These are phyloP conservation scores for Heteromormyrus szaboi DNA, from an alignment of 2,797 vertebrate species.

Conservation along the genomic window DNA sequence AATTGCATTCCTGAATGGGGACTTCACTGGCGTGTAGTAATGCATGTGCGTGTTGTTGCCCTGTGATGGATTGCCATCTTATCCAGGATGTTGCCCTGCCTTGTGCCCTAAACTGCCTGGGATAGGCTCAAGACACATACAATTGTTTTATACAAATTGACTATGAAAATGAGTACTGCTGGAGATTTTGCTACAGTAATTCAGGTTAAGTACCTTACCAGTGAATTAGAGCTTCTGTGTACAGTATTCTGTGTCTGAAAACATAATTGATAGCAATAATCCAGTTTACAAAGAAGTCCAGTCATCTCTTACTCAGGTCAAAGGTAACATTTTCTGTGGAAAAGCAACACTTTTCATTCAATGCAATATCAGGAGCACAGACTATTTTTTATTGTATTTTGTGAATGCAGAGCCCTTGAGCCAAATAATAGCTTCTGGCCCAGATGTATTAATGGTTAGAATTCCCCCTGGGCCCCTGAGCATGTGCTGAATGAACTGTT, in stretches of 20 bases:
- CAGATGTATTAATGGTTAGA: background rate
- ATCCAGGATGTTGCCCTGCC: background rate
- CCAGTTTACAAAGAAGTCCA: background rate
- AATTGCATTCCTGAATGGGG: background rate
- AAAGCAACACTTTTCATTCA: background rate
- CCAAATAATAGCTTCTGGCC: background rate
- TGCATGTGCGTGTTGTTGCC: background rate
- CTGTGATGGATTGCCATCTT: background rate
- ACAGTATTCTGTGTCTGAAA: background rate
- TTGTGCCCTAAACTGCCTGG: background rate
- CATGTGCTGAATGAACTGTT: background rate
- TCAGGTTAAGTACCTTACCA: background rate
- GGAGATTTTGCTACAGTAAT: background rate
- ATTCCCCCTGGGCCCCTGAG: background rate
- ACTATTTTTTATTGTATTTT: background rate
- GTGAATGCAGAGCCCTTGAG: background rate
- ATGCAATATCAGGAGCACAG: background rate
- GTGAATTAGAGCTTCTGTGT: background rate
- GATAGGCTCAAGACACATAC: background rate
- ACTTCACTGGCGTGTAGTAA: background rate
- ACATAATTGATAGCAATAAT: background rate
- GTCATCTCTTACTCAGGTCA: background rate
- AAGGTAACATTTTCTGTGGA: background rate
- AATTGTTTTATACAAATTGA: background rate
- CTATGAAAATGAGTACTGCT: background rate